Percentiles rank a stretch among this genome's conserved stretches.
Conservation (phyloP, 2,888 invertebrate species). For the Amphipoea lucens region DNA sequence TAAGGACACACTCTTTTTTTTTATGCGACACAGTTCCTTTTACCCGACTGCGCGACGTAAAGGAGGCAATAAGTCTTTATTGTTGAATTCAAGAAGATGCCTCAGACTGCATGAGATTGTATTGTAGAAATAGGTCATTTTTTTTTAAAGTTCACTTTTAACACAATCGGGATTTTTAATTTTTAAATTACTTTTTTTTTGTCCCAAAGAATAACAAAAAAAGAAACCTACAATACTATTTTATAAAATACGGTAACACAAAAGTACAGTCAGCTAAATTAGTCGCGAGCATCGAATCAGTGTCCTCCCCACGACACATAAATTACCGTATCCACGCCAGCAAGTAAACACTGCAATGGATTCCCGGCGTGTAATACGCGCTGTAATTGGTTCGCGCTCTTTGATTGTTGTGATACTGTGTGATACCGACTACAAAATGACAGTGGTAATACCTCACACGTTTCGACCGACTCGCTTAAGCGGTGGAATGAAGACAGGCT, state of each 20-base stretch:
- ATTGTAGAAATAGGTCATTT: neutral
- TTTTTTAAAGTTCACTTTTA: neutral
- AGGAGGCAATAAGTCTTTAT: neutral
- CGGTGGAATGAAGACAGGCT: conserved; percentile 27
- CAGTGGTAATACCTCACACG: conserved; percentile 63
- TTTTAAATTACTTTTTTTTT: no score
- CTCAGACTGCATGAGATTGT: no score
- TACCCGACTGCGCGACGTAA: neutral
- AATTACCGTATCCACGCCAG: conserved; percentile 70
- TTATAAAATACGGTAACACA: neutral
- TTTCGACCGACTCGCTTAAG: conserved; percentile 47
- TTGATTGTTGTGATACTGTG: conserved; percentile 70
- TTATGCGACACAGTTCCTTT: neutral
- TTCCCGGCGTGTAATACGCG: conserved; percentile 55
- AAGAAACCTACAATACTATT: neutral
- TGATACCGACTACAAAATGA: conserved; percentile 67
- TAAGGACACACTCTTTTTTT: neutral
- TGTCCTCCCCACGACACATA: conserved; percentile 67
- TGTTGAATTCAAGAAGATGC: neutral
- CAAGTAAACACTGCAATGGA: conserved; percentile 70
- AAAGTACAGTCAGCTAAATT: conserved; percentile 42
- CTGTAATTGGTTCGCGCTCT: conserved; percentile 72
- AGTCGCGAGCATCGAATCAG: conserved; percentile 63
- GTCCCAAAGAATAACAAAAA: neutral
- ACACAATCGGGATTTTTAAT: neutral